phyloP scores from a whole-genome alignment of 2,797 vertebrate genomes.

The Bovichtus variegatus region DNA sequence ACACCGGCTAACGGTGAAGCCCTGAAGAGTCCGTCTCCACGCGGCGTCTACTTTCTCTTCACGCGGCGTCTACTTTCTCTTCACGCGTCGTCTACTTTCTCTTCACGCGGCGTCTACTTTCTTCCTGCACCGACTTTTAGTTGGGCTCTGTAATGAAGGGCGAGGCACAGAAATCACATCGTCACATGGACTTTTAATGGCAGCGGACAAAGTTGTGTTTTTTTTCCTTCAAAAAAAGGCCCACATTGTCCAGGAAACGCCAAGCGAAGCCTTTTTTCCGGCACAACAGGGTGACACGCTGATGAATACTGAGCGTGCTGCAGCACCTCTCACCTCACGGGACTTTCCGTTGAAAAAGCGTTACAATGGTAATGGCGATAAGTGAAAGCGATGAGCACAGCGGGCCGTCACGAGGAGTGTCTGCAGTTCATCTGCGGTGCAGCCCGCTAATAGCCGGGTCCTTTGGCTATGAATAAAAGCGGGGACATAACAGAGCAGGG shows the following conservation, averaged over 20 bases:
- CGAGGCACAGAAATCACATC: conserved; percentile 9
- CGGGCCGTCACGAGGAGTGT: neutral
- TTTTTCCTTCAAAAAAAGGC: conserved; percentile 5
- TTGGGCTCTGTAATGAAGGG: neutral
- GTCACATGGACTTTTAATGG: conserved; percentile 5
- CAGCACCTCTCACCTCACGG: neutral
- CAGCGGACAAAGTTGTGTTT: neutral
- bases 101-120: too few relatives aligned
- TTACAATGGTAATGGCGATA: neutral
- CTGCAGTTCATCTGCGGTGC: neutral
- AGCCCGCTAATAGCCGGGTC: neutral
- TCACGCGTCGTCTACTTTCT: too few relatives aligned
- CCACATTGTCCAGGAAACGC: neutral
- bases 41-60: too few relatives aligned
- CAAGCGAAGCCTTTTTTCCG: neutral
- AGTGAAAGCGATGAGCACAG: neutral
- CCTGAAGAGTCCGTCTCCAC: too few relatives aligned
- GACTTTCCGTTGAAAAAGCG: conserved; percentile 11
- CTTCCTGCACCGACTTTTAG: too few relatives aligned
- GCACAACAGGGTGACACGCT: neutral
- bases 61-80: too few relatives aligned
- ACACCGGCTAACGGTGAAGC: too few relatives aligned
- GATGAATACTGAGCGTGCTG: conserved; percentile 4
- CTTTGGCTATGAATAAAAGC: neutral
- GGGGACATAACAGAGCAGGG: conserved; percentile 6